Percentiles rank a stretch among this genome's conserved stretches.
Conservation (phyloP, 2,113 vertebrate species). For the Leptobrachium ailaonicum region DNA sequence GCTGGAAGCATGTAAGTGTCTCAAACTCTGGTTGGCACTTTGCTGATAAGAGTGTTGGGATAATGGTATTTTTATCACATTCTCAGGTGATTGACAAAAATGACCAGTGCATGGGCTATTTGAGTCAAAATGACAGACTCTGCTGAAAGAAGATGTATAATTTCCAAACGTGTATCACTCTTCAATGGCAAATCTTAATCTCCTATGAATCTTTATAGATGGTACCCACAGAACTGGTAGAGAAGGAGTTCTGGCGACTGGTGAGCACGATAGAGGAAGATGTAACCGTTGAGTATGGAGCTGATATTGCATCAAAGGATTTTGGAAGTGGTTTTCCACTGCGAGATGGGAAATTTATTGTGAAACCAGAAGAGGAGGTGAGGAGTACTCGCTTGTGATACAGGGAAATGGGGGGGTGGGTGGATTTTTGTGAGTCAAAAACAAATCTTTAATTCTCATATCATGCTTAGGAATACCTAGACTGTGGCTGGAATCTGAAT, state of each 20-base stretch:
- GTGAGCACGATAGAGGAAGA: conserved; percentile 96
- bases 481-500: conserved; percentile 97
- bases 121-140: neutral
- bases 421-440: neutral
- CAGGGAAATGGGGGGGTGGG: neutral
- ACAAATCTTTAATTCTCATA: neutral
- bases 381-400: neutral
- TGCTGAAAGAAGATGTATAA: neutral
- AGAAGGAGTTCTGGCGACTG: conserved; percentile 97
- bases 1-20: too few relatives aligned
- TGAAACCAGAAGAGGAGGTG: conserved; percentile 90
- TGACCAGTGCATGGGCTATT: neutral
- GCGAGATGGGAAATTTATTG: conserved; percentile 82
- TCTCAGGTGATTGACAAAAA: too few relatives aligned
- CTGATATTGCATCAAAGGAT: conserved; percentile 96
- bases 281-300: conserved; percentile 96
- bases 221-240: conserved; percentile 96
- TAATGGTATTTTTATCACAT: too few relatives aligned
- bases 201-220: conserved; percentile 69
- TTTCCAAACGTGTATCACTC: too few relatives aligned
- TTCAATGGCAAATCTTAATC: neutral
- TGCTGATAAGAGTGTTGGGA: too few relatives aligned
- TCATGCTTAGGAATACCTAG: conserved; percentile 83
- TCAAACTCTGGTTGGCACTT: too few relatives aligned
- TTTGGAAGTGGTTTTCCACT: conserved; percentile 97